These are phyloP conservation scores for Carpatolechia fugitivella DNA, from an alignment of 2,888 invertebrate genomes.

Conservation along the genomic window DNA sequence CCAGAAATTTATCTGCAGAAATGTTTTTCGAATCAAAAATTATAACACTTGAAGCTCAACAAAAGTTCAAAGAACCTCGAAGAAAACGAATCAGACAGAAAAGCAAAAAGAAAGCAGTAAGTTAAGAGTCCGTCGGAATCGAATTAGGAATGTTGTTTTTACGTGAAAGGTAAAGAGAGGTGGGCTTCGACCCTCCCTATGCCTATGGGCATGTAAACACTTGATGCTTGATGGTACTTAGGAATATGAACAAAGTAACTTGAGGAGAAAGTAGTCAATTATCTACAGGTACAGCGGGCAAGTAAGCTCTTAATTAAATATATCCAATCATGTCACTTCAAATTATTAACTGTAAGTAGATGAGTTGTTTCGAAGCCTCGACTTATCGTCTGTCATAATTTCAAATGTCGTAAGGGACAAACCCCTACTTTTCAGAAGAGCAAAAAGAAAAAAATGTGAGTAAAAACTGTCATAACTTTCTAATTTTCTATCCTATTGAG, in stretches of 20 bases:
- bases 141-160: slow-evolving; percentile 26
- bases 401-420: too few species aligned
- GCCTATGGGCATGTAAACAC: slow-evolving; percentile 3
- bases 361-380: too few species aligned
- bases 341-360: too few species aligned
- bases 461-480: too few species aligned
- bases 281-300: too few species aligned
- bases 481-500: too few species aligned
- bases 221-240: slow-evolving; percentile 3
- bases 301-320: too few species aligned
- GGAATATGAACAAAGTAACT: neutral
- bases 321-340: too few species aligned
- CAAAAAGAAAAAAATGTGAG: too few species aligned
- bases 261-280: too few species aligned
- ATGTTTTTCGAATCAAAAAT: neutral
- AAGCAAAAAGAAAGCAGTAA: slow-evolving; percentile 17
- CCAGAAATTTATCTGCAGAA: neutral
- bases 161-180: slow-evolving; percentile 15
- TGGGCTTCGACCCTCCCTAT: neutral
- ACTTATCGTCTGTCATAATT: too few species aligned
- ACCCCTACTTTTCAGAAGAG: too few species aligned
- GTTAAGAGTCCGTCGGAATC: slow-evolving; percentile 21
- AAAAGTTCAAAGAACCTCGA: slow-evolving; percentile 4
- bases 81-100: slow-evolving; percentile 7
- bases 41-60: slow-evolving; percentile 1